Evolutionary conservation across 1,140 invertebrate species (phyloP), one percentile per base, ranked within the genome.

Genomic region (Micrasema minimum): DNA sequence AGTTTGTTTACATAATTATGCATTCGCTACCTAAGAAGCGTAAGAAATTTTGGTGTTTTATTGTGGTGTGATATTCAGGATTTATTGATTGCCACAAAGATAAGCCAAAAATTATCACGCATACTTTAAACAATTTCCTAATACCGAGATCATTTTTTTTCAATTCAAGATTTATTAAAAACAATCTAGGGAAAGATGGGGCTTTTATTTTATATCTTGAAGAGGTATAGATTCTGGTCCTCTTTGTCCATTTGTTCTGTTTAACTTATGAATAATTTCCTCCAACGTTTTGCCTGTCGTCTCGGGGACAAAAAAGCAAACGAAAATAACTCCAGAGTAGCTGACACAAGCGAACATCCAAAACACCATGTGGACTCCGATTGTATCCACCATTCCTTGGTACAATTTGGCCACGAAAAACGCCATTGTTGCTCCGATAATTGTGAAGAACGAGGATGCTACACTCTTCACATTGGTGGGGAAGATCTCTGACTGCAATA

Each of bases 281-380:
- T 91, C 84, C 45, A 92, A 78, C 0, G 85, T 87, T 76, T 88
- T 89, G 1, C 88, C 89, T 75, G 90, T 92, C 1, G 92, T 93
- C 77, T 93, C 92, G 0, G 91, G 91, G 1, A 94, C 87, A 55
- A 86, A 81, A 22, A 90, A 86, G 35, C 81, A 79, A 20, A 88
- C 85, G 72, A 93, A 89, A 6, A 83, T 72, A 1, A 87, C 78
- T 0, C 88, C 88, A 0, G 83, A 6, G 50, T 86, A 85, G 12
- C 85, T 87, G 16, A 85, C 80, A n/a, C 75, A 16, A 0, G 85
- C 85, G 64, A 88, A 90, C 67, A 84, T 84, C 78, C 83, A 85
- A 66, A 89, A 89, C 0, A 86, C 82, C 0, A 83, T 80, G 55
- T 87, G 86, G 65, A 87, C 80, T 2, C 87, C 87, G 14, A 81